Evolutionary conservation across 2,888 invertebrate species (phyloP).

Genomic region (Aphidoletes aphidimyza): DNA sequence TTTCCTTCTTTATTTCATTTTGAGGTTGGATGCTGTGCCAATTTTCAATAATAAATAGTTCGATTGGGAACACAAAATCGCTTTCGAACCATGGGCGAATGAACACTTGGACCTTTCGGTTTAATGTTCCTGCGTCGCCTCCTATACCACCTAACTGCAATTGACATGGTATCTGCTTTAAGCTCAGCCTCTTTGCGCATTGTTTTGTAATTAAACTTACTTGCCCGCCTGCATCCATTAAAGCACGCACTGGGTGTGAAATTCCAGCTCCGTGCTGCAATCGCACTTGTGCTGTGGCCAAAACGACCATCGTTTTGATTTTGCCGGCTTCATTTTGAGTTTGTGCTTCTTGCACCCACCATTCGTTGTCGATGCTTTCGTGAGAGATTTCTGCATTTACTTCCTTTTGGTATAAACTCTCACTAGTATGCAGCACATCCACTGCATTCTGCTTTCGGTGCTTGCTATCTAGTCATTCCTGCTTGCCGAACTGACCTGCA

Average conservation of each 20-base stretch:
- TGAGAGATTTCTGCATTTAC: no score
- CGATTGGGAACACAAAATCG: neutral
- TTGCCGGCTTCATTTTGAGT: neutral
- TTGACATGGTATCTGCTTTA: neutral
- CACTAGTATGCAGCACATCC: neutral
- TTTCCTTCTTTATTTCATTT: neutral
- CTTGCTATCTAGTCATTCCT: neutral
- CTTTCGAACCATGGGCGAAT: neutral
- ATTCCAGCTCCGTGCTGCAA: neutral
- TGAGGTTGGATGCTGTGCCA: neutral
- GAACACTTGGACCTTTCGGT: neutral
- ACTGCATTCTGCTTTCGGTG: neutral
- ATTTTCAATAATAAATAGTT: neutral
- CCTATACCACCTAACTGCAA: neutral
- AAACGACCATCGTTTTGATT: neutral
- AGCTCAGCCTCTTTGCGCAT: neutral
- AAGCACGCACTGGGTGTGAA: neutral
- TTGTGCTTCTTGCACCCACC: neutral
- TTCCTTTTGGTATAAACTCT: neutral
- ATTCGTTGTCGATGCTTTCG: neutral
- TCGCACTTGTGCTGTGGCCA: neutral
- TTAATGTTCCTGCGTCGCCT: neutral
- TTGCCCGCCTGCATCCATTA: neutral
- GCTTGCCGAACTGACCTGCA: neutral
- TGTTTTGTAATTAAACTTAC: neutral